Evolutionary conservation across 92 coral and sea anemone species (phyloP).

Genomic region (Porites divaricata): DNA sequence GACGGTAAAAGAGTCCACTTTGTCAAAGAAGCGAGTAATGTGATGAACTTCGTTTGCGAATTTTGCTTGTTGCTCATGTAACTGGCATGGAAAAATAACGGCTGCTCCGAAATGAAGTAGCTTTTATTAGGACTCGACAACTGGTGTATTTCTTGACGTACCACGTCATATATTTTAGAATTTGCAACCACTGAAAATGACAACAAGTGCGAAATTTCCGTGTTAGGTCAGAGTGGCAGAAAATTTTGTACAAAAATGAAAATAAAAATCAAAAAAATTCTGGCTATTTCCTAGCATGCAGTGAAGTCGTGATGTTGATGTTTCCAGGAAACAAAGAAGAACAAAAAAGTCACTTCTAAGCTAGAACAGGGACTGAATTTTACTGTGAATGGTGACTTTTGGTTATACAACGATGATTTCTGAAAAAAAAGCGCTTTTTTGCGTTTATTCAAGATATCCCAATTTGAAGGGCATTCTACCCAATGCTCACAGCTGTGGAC

Average conservation of each 20-base stretch:
- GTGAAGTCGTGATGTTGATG: not conserved
- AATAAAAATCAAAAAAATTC: too few relatives aligned
- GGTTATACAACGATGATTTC: not conserved
- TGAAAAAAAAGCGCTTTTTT: not conserved
- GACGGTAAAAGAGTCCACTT: not conserved
- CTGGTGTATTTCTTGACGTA: not conserved
- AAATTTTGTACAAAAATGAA: not conserved
- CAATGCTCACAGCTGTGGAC: too few relatives aligned
- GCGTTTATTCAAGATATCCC: too few relatives aligned
- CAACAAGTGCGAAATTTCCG: not conserved
- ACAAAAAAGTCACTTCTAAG: not conserved
- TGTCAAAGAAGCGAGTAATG: not conserved
- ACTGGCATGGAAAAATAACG: too few relatives aligned
- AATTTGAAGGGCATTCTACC: too few relatives aligned
- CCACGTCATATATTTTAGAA: not conserved
- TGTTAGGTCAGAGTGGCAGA: not conserved
- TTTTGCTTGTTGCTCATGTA: not conserved
- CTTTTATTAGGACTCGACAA: slow-evolving; percentile 11
- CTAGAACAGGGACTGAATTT: slow-evolving; percentile 5
- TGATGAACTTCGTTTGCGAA: not conserved
- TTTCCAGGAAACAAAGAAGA: not conserved
- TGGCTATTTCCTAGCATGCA: slow-evolving; percentile 1
- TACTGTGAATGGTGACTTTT: not conserved
- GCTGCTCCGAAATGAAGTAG: too few relatives aligned
- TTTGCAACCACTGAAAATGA: not conserved